These are phyloP conservation scores for Pediacus dermestoides DNA, from an alignment of 2,888 invertebrate species.

Conservation along the genomic window DNA sequence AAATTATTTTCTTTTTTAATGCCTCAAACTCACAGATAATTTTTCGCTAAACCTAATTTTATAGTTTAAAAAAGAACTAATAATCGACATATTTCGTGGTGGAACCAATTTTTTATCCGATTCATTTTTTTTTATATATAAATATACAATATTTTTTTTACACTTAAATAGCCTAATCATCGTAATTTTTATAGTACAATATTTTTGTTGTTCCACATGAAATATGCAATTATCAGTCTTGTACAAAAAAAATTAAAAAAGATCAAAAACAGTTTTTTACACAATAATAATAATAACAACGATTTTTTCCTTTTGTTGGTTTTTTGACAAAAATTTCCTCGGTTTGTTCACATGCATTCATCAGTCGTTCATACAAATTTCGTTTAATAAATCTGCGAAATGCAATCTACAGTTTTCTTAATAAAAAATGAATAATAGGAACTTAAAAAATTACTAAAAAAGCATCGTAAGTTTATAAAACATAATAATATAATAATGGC, in stretches of 20 bases:
- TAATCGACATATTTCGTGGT: conserved; percentile 17
- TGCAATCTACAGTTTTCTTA: conserved; percentile 18
- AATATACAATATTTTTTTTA: conserved; percentile 11
- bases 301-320: conserved; percentile 9
- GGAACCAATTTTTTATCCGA: conserved; percentile 7
- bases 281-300: conserved; percentile 10
- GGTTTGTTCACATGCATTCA: background rate
- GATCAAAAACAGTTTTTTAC: background rate
- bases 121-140: conserved; percentile 11
- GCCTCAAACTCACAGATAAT: conserved; percentile 41
- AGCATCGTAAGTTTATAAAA: conserved; percentile 35
- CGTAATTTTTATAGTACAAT: conserved; percentile 19
- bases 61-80: conserved; percentile 20
- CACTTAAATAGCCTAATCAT: conserved; percentile 12
- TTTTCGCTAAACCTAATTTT: conserved; percentile 35
- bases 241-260: conserved; percentile 1
- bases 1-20: conserved; percentile 40
- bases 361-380: conserved; percentile 15
- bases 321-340: conserved; percentile 6
- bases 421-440: conserved; percentile 32
- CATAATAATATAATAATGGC: conserved; percentile 44
- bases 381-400: conserved; percentile 15
- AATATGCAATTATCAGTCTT: conserved; percentile 18
- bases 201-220: conserved; percentile 12
- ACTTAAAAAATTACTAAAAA: conserved; percentile 42